Base-by-base conservation (phyloP, 2,113 vertebrate species). In the Hypanus sabinus region DNA sequence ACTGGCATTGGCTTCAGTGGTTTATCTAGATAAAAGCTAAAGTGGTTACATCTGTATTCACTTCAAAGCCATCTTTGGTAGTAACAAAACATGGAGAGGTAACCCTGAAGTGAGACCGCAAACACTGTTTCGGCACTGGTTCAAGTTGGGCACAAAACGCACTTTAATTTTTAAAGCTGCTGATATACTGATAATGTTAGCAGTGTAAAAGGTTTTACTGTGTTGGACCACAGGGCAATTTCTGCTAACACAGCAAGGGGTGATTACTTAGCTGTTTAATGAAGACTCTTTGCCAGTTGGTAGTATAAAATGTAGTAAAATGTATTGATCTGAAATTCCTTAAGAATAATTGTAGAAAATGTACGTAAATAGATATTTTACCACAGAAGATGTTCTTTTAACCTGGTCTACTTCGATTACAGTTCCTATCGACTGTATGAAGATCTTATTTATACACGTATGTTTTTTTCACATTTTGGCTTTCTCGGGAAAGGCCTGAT, bases 151-250 rank as follows among this genome's bases (percentile, higher is more conserved):
- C 22, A 55, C 68, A 30, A 55, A 14, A 6, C 70, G 3, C 22
- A 75, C 70, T 94, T 68, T 93, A 57, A 94, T 92, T 73, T 46
- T 94, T 94, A 55, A 71, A 88, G 73, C 75, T 46, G 94, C 94
- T 94, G 94, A 94, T 94, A 94, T 77, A 70, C 77, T 33, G 92
- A 94, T 91, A 73, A 75, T 94, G 73, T 81, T 46, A n/a, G 70
- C 60, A 36, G 65, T 94, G 91, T 93, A 73, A 93, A 94, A 94
- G 94, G 62, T 62, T 95, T 95, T 94, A 94, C 76, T 94, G 93
- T 83, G 94, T 92, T 85, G 76, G 70, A 77, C 68, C 94, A 90
- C 85, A 94, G 80, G 71, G 77, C 87, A 79, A 38, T 10, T 94
- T 94, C 87, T 94, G 81, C 60, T 70, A 94, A 94, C 93, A 92